phyloP scores from a whole-genome alignment of 2,888 invertebrate species.

The Sicus ferrugineus region DNA sequence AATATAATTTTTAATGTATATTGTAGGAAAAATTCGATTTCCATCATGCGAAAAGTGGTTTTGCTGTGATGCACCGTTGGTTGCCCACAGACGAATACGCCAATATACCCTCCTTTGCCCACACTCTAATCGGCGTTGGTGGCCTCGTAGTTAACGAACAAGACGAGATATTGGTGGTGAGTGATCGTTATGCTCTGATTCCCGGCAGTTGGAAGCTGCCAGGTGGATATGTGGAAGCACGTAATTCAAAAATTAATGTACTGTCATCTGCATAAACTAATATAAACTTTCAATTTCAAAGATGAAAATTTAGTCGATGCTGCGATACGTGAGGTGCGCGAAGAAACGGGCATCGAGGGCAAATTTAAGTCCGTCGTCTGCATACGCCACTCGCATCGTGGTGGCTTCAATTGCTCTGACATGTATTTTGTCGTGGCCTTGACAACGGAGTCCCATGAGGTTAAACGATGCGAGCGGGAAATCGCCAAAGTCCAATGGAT shows the following conservation, averaged over 20 bases:
- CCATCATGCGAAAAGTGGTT: constrained; percentile 83
- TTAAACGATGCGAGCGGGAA: constrained; percentile 78
- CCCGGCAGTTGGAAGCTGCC: constrained; percentile 84
- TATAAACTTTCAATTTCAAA: constrained; percentile 52
- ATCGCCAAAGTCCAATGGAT: constrained; percentile 84
- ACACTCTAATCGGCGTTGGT: constrained; percentile 84
- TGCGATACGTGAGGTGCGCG: constrained; percentile 84
- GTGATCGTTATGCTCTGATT: constrained; percentile 70
- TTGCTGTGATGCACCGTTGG: constrained; percentile 85
- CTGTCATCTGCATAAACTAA: not conserved
- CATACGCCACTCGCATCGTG: constrained; percentile 79
- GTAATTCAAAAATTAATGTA: constrained; percentile 61
- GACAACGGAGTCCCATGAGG: constrained; percentile 70
- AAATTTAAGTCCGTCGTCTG: constrained; percentile 79
- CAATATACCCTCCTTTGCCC: constrained; percentile 77
- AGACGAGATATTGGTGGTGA: constrained; percentile 80
- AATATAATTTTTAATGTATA: constrained; percentile 21
- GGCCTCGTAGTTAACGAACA: constrained; percentile 79
- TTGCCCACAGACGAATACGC: constrained; percentile 69
- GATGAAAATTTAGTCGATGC: constrained; percentile 86
- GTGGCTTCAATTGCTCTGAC: constrained; percentile 84
- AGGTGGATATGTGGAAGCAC: constrained; percentile 89
- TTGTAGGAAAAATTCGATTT: constrained; percentile 76
- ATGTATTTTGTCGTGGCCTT: constrained; percentile 82
- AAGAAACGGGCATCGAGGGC: constrained; percentile 86